Base-by-base conservation (phyloP, 1,140 invertebrate species). In the Archivesica marissinica region DNA sequence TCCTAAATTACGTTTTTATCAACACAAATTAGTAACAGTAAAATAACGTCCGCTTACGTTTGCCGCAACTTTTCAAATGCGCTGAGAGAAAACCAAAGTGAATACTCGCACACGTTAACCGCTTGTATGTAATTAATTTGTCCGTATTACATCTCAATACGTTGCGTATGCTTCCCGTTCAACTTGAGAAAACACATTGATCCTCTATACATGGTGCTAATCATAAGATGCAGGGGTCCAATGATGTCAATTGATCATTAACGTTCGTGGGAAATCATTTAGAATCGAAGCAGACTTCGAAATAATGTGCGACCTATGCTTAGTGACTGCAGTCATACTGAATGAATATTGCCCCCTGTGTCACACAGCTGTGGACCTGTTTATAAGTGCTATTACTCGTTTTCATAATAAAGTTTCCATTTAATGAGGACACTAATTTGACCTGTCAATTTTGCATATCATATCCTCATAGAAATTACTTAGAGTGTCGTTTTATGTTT, bases 131-230 rank as follows among this genome's bases (percentile, higher is more conserved):
- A 47, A 47, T 70, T 70, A 41, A 70, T 70, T 47, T 70, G 39
- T 47, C 25, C 23, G 25, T 41, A 70, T 70, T 41, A 13, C 39
- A 41, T 70, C 35, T 47, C 66, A 47, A 70, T 44, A 70, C 25
- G 66, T 35, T 30, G 17, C 23, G 39, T 44, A 70, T 44, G 30
- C 47, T 70, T 70, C 66, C 66, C 39, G 66, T 30, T 70, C 23
- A 39, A 70, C 66, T 70, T 70, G 15, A n/a, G n/a, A 70, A 70
- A 70, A 41, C 66, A 47, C 47, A 38, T 70, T 70, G 25, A 70
- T 25, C 38, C 39, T 47, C 47, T 2, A 47, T 70, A 4, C 39
- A 47, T 25, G 1, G 6, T 44, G n/a, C 23, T 44, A 23, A 25
- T 70, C 66, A 44, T 13, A 70, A 44, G 35, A 44, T 70, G 9